Evolutionary conservation across 2,113 vertebrate genomes (phyloP), one percentile per base, ranked within the genome.

Genomic region (Scytalopus superciliaris): DNA sequence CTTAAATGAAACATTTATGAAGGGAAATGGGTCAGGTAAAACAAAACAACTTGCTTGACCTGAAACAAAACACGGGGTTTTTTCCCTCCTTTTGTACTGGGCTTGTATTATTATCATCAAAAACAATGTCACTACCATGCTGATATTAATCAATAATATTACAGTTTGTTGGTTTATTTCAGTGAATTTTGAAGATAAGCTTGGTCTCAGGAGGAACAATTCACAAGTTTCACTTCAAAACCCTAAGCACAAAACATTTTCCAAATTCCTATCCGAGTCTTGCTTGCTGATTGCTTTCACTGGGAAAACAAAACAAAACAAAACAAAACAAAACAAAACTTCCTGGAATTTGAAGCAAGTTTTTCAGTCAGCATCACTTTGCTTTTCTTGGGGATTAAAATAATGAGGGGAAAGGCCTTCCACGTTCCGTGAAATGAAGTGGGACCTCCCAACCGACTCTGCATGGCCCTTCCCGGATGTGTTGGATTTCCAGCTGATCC

Each of bases 401-500:
- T n/a, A 89, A 69, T 0, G 4, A 57, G n/a, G 59, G 19, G 44
- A 39, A 86, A 70, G n/a, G 73, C 37, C 3, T 90, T 87, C 31
- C n/a, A 44, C 1, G 0, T 14, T 77, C 55, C 1, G 0, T 62
- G 82, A 25, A 63, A 42, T 35, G 44, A 68, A 72, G 52, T 30
- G 74, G 66, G 66, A 81, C 84, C 13, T 24, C 68, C 80, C 9
- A 1, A 45, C 10, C 14, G 0, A 2, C 62, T 75, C 52, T 1
- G 1, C 79, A 28, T 33, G 55, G 70, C n/a, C 77, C 42, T 59
- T 64, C 63, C 81, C 7, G 0, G 59, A 78, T 0, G 2, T n/a
- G 52, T 22, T 64, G 85, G 66, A 83, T 95, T 89, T 92, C 33
- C 55, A 49, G 57, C 42, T 85, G 76, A 92, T 80, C 89, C 6